A percentile compares a stretch with the other conserved stretches of the same genome.
Conservation (phyloP, 2,113 vertebrate species). For the Phalacrocorax aristotelis region DNA sequence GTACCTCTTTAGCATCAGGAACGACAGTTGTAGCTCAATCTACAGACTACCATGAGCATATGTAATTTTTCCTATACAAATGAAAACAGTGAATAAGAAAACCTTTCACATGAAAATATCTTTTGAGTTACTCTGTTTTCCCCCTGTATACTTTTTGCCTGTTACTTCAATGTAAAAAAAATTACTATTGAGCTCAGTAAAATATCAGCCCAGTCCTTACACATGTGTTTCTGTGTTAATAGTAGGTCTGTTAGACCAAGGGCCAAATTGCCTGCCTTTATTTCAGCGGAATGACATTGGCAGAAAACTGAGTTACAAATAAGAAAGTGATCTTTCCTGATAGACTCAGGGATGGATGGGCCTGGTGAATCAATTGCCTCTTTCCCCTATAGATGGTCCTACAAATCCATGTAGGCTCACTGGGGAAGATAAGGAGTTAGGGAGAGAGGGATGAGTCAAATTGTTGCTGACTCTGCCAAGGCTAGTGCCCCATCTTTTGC, state of each 20-base stretch:
- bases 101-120: neutral
- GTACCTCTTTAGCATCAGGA: constrained; percentile 28
- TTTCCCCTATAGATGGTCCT: neutral
- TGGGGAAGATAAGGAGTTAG: neutral
- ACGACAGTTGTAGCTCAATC: constrained; percentile 34
- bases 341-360: neutral
- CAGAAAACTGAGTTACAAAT: neutral
- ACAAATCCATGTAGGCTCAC: fast-evolving
- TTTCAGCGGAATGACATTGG: neutral
- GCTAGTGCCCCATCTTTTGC: neutral
- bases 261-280: neutral
- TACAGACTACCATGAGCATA: neutral
- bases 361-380: neutral
- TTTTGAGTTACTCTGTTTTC: neutral
- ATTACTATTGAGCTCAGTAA: neutral
- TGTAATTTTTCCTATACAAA: constrained; percentile 46
- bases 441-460: neutral
- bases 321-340: neutral
- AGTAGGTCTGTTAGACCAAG: neutral
- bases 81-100: constrained; percentile 41
- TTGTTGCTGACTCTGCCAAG: neutral
- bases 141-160: neutral
- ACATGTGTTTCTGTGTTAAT: neutral
- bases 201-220: neutral
- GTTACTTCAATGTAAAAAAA: neutral